These are phyloP conservation scores for Hydroisotoma schaefferi DNA, from an alignment of 2,888 invertebrate genomes.

Conservation along the genomic window DNA sequence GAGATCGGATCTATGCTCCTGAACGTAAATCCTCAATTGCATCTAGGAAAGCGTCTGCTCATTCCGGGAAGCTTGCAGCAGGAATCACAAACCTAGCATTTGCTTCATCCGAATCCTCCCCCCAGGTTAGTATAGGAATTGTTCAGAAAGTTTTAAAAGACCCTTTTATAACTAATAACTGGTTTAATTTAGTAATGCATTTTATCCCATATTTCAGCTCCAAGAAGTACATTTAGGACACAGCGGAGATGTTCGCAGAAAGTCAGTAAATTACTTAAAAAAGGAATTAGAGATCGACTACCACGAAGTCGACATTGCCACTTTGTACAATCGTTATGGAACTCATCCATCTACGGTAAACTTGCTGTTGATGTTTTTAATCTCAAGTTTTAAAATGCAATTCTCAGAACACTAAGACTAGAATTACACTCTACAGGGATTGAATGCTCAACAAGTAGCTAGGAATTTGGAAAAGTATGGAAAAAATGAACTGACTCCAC, in stretches of 20 bases:
- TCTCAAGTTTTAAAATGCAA: not conserved
- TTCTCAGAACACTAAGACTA: not conserved
- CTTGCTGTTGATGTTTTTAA: too few relatives aligned
- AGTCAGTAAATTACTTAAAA: conserved; percentile 57
- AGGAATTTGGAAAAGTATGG: conserved; percentile 41
- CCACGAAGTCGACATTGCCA: conserved; percentile 58
- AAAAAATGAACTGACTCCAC: conserved; percentile 42
- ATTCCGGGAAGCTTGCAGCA: conserved; percentile 19
- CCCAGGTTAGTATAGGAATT: conserved; percentile 1
- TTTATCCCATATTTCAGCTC: conserved; percentile 17
- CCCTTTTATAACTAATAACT: not conserved
- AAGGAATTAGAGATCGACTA: conserved; percentile 60
- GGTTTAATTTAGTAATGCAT: not conserved
- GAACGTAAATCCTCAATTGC: conserved; percentile 24
- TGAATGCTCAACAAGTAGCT: conserved; percentile 30
- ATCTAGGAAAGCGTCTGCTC: conserved; percentile 21
- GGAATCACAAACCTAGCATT: conserved; percentile 34
- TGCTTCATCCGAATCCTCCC: conserved; percentile 16
- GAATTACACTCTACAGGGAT: conserved; percentile 30
- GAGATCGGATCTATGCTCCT: conserved; percentile 37
- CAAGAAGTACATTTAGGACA: conserved; percentile 46
- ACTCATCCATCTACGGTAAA: conserved; percentile 52
- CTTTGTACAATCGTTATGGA: conserved; percentile 55
- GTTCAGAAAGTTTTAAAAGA: not conserved
- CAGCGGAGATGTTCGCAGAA: conserved; percentile 42